Conservation (phyloP, 2,113 vertebrate genomes). For the Sprattus sprattus region DNA sequence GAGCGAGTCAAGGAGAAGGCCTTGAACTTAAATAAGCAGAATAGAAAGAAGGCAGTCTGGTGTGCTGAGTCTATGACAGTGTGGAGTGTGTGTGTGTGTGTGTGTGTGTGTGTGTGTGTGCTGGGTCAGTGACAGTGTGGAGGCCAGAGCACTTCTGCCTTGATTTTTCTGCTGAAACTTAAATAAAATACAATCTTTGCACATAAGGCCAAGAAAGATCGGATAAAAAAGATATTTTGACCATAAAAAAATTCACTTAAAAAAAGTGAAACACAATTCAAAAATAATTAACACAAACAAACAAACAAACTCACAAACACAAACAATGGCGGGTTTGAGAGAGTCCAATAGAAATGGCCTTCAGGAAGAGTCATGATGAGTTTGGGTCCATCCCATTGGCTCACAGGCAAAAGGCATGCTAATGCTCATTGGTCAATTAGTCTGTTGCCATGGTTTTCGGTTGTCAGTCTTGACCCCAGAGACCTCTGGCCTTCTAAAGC, state of each 20-base stretch:
- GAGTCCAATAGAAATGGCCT: background rate
- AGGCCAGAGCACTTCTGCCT: slow-evolving; percentile 39
- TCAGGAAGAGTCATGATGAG: background rate
- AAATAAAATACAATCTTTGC: slow-evolving; percentile 37
- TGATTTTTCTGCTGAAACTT: slow-evolving; percentile 36
- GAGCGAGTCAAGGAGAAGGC: background rate
- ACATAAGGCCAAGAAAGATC: slow-evolving; percentile 6
- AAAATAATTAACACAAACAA: slow-evolving; percentile 52
- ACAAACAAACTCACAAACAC: slow-evolving; percentile 23
- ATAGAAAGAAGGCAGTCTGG: background rate
- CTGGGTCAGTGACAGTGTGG: slow-evolving; percentile 1
- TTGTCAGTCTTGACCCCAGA: background rate
- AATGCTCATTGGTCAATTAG: background rate
- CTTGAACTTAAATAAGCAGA: background rate
- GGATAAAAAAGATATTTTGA: slow-evolving; percentile 31
- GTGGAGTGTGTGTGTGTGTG: slow-evolving; percentile 23
- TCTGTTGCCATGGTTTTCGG: background rate
- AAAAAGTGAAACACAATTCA: slow-evolving; percentile 35
- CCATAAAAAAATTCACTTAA: slow-evolving; percentile 23
- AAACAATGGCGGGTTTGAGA: background rate
- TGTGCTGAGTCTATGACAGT: background rate
- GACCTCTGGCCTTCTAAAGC: background rate
- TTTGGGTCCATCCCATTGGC: background rate
- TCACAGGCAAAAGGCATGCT: background rate
- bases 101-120: slow-evolving; percentile 21